phyloP scores from a whole-genome alignment of 2,888 invertebrate genomes.

The Apotomis capreana region DNA sequence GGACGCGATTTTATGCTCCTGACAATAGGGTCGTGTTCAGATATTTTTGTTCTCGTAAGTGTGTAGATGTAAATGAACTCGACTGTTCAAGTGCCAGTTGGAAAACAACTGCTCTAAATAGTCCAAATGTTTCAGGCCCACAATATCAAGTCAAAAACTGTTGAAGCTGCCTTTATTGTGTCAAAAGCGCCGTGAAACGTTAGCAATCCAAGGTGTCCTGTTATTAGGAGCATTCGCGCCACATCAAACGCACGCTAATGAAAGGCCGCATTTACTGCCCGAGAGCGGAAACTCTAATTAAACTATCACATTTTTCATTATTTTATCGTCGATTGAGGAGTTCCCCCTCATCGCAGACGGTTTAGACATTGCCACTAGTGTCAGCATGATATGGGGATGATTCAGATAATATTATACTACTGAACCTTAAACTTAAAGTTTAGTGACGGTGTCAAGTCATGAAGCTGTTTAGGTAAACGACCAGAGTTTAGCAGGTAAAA shows the following conservation, averaged over 20 bases:
- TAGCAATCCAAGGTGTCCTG: conserved; percentile 61
- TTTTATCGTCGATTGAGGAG: conserved; percentile 62
- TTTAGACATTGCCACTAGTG: conserved; percentile 47
- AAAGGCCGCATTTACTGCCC: conserved; percentile 57
- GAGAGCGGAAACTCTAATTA: conserved; percentile 72
- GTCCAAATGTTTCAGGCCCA: no score
- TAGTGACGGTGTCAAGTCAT: no score
- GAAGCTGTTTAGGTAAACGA: no score
- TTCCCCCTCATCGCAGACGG: conserved; percentile 55
- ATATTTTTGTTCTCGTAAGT: no score
- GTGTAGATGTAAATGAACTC: no score
- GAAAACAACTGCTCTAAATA: no score
- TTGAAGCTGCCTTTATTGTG: conserved; percentile 36
- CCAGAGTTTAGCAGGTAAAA: no score
- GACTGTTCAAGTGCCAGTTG: no score
- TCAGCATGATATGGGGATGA: background rate
- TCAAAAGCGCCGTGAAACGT: conserved; percentile 51
- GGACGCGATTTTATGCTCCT: no score
- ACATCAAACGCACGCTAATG: conserved; percentile 65
- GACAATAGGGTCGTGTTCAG: no score
- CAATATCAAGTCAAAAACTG: background rate
- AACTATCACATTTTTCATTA: conserved; percentile 74
- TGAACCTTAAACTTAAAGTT: no score
- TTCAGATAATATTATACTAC: no score
- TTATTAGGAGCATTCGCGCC: conserved; percentile 58